phyloP scores from a whole-genome alignment of 2,113 vertebrate genomes.

The Dipodomys merriami region DNA sequence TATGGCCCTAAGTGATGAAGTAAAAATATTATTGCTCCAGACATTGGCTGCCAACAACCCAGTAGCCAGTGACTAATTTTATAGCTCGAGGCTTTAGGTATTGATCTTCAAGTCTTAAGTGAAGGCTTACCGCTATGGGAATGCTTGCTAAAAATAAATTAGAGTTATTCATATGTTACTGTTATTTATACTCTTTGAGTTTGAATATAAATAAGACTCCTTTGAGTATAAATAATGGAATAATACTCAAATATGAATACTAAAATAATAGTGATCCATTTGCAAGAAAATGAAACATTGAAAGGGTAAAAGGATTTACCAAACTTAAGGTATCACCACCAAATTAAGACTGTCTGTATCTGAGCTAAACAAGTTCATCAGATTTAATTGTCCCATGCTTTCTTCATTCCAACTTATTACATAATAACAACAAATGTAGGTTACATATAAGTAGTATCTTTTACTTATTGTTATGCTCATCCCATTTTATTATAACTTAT shows the following conservation, averaged over 20 bases:
- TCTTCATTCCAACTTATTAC: neutral
- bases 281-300: neutral
- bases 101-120: neutral
- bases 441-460: neutral
- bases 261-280: neutral
- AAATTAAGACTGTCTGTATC: neutral
- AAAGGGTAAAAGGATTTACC: neutral
- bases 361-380: neutral
- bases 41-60: neutral
- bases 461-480: neutral
- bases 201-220: no score
- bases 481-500: neutral
- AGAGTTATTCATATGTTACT: neutral
- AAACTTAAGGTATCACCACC: neutral
- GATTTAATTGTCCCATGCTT: neutral
- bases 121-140: neutral
- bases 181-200: no score
- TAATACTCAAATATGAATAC: neutral
- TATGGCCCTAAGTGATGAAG: neutral
- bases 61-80: neutral
- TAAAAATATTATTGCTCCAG: neutral
- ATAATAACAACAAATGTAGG: neutral
- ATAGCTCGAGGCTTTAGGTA: neutral
- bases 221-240: no score
- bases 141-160: neutral